phyloP scores from a whole-genome alignment of 2,888 invertebrate species.

The Asteroscopus sphinx region DNA sequence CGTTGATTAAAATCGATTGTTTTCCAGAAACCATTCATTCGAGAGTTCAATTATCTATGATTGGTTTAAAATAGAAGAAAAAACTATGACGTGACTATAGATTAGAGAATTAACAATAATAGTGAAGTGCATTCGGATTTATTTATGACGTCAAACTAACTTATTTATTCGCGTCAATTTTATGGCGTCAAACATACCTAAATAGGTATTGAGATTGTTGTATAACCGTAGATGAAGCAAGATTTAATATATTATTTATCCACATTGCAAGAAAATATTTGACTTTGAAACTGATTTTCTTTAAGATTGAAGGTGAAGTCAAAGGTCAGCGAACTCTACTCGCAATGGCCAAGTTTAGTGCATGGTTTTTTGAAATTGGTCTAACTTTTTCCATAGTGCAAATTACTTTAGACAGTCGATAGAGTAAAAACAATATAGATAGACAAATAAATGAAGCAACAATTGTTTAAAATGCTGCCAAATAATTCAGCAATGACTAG shows the following conservation, averaged over 20 bases:
- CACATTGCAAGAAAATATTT: not conserved
- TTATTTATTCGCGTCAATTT: slow-evolving; percentile 16
- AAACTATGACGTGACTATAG: slow-evolving; percentile 23
- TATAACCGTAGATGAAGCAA: slow-evolving; percentile 7
- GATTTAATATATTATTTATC: slow-evolving; percentile 10
- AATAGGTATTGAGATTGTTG: slow-evolving; percentile 16
- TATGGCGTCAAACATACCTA: slow-evolving; percentile 30
- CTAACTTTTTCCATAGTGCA: no score
- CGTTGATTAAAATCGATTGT: slow-evolving; percentile 30
- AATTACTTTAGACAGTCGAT: no score
- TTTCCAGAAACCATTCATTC: slow-evolving; percentile 15
- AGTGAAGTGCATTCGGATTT: slow-evolving; percentile 36
- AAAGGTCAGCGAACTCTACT: not conserved
- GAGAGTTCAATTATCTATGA: slow-evolving; percentile 20
- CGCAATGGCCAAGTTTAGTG: not conserved
- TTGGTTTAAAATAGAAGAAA: slow-evolving; percentile 14
- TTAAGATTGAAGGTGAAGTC: not conserved
- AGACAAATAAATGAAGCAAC: slow-evolving; percentile 11
- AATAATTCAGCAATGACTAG: slow-evolving; percentile 38
- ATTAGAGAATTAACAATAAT: slow-evolving; percentile 26
- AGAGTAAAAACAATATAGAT: not conserved
- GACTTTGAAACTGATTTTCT: not conserved
- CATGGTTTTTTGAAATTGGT: not conserved
- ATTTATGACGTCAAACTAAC: slow-evolving; percentile 43
- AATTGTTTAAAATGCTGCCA: slow-evolving; percentile 33